These are phyloP conservation scores for rabbit (Oryctolagus cuniculus) DNA, from an alignment of 2,113 vertebrate genomes.

Conservation along the genomic window DNA sequence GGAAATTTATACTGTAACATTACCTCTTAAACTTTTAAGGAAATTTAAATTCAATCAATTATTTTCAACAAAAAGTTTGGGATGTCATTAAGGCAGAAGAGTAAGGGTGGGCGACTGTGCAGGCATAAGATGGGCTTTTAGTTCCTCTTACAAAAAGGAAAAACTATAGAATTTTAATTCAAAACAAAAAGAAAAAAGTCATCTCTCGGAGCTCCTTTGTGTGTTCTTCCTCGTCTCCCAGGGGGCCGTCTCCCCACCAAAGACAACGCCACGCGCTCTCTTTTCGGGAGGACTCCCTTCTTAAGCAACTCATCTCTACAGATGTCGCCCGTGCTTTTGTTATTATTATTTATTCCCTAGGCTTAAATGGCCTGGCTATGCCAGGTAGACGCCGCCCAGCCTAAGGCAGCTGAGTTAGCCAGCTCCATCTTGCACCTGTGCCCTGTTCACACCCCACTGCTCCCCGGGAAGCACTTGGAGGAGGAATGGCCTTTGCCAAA, in stretches of 20 bases:
- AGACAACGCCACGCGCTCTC: conserved; percentile 72
- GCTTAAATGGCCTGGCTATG: conserved; percentile 67
- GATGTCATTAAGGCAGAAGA: conserved; percentile 94
- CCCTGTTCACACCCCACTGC: fast-evolving
- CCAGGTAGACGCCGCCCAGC: neutral
- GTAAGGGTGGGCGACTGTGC: conserved; percentile 76
- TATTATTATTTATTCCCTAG: neutral
- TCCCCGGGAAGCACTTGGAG: neutral
- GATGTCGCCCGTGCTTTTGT: conserved; percentile 67
- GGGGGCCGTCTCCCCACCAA: conserved; percentile 60
- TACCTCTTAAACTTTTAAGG: conserved; percentile 99
- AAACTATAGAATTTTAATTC: conserved; percentile 82
- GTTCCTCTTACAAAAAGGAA: conserved; percentile 83
- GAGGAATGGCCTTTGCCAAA: neutral
- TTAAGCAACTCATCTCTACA: conserved; percentile 67
- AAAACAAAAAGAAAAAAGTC: conserved; percentile 50
- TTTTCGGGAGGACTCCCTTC: conserved; percentile 69
- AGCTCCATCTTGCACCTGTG: neutral
- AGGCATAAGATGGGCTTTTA: conserved; percentile 82
- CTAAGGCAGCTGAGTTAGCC: neutral
- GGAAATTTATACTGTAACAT: conserved; percentile 99
- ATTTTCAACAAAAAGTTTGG: conserved; percentile 97
- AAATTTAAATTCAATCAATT: conserved; percentile 99
- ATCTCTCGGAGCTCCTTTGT: conserved; percentile 77
- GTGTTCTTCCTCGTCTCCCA: conserved; percentile 76